Percentiles rank a stretch among this genome's conserved stretches.
These are phyloP conservation scores for Colostygia pectinataria DNA, from an alignment of 2,888 invertebrate species.

Conservation along the genomic window DNA sequence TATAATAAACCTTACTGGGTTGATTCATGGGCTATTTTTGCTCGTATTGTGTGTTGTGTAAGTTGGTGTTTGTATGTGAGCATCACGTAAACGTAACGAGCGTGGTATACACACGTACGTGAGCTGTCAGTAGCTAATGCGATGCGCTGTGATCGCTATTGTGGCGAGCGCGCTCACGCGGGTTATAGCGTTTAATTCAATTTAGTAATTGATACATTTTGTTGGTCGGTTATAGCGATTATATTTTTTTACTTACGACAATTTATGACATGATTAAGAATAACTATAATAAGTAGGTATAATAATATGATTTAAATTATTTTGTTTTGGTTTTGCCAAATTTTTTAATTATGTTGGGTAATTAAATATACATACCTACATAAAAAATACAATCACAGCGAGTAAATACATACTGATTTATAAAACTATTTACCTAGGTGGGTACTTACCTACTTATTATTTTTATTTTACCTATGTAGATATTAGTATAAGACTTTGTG, in stretches of 20 bases:
- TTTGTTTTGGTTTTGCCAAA: neutral
- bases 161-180: constrained; percentile 72
- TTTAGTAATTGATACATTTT: constrained; percentile 81
- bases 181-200: constrained; percentile 81
- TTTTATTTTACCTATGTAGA: too few relatives aligned
- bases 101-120: constrained; percentile 75
- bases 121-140: constrained; percentile 80
- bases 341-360: neutral
- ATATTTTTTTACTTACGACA: constrained; percentile 23
- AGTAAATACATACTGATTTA: too few relatives aligned
- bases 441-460: too few relatives aligned
- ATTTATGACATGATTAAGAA: constrained; percentile 14
- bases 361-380: neutral
- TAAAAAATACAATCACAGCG: too few relatives aligned
- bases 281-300: too few relatives aligned
- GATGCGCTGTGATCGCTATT: constrained; percentile 79
- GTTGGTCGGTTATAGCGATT: constrained; percentile 58
- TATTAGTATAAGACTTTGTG: too few relatives aligned
- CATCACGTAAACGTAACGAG: constrained; percentile 80
- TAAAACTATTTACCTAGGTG: too few relatives aligned
- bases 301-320: constrained; percentile 7
- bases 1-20: constrained; percentile 44
- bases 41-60: constrained; percentile 46
- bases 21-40: constrained; percentile 52
- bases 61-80: constrained; percentile 67